phyloP scores from a whole-genome alignment of 2,888 invertebrate genomes.

The Laspeyria flexula region DNA sequence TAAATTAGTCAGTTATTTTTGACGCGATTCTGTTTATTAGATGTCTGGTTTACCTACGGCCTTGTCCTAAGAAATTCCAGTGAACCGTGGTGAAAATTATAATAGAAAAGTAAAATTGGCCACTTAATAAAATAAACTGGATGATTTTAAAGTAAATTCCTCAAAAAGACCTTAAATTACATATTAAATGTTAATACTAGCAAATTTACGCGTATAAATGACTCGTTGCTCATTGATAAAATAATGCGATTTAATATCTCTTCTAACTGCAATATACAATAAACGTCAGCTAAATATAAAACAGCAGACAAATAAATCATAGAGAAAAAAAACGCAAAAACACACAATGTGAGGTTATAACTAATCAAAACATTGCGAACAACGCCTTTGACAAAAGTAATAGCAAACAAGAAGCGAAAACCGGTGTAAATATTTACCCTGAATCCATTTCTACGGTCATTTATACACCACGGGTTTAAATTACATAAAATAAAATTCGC shows the following conservation, averaged over 20 bases:
- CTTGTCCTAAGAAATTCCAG: constrained; percentile 35
- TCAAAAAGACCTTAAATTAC: background rate
- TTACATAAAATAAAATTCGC: constrained; percentile 70
- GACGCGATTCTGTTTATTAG: constrained; percentile 21
- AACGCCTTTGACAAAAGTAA: constrained; percentile 44
- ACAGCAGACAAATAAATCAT: constrained; percentile 35
- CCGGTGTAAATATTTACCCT: constrained; percentile 71
- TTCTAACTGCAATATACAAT: constrained; percentile 9
- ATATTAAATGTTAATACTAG: background rate
- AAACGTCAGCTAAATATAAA: constrained; percentile 34
- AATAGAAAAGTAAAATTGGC: background rate
- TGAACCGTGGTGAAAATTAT: constrained; percentile 22
- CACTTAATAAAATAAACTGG: no score
- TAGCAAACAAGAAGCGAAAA: constrained; percentile 53
- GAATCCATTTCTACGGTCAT: constrained; percentile 76
- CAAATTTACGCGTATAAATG: constrained; percentile 15
- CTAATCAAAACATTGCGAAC: constrained; percentile 70
- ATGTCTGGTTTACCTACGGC: constrained; percentile 23
- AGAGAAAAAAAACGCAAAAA: constrained; percentile 47
- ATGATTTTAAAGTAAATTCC: no score
- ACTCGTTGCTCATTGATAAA: constrained; percentile 20
- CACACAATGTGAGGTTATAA: constrained; percentile 69
- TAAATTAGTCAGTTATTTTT: constrained; percentile 34
- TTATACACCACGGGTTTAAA: constrained; percentile 56
- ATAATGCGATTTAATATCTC: background rate